These are phyloP conservation scores for Sphaerophoria rueppellii DNA, from an alignment of 2,888 invertebrate genomes.

Conservation along the genomic window DNA sequence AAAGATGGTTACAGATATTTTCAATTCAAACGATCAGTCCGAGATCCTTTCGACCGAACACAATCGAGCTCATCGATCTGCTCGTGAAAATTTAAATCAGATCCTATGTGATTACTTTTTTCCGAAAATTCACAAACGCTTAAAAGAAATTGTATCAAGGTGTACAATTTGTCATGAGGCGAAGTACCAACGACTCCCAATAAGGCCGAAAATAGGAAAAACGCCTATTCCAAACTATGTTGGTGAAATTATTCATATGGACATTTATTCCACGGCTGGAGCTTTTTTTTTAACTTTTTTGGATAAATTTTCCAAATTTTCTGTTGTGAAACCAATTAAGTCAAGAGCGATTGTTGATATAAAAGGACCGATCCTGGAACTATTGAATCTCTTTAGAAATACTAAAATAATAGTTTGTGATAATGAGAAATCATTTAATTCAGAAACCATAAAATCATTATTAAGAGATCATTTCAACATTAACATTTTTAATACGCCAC, in stretches of 20 bases:
- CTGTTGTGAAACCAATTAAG: constrained; percentile 24
- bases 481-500: not conserved
- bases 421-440: constrained; percentile 19
- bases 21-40: constrained; percentile 20
- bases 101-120: constrained; percentile 36
- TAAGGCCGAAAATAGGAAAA: constrained; percentile 18
- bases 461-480: constrained; percentile 17
- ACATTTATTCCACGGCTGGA: constrained; percentile 9
- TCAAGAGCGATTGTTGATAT: constrained; percentile 31
- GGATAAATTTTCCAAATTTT: constrained; percentile 41
- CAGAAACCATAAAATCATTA: constrained; percentile 10
- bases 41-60: constrained; percentile 34
- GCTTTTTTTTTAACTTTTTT: constrained; percentile 10
- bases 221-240: constrained; percentile 2
- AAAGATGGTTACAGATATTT: constrained; percentile 9
- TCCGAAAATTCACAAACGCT: constrained; percentile 30
- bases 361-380: constrained; percentile 10
- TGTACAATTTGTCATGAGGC: constrained; percentile 36
- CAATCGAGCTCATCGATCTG: constrained; percentile 46
- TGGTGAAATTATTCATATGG: constrained; percentile 23
- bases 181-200: constrained; percentile 38
- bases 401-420: constrained; percentile 17
- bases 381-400: constrained; percentile 4
- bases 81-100: constrained; percentile 36
- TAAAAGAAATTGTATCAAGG: constrained; percentile 29